These are phyloP conservation scores for Halictus quadricinctus DNA, from an alignment of 2,888 invertebrate genomes.

Conservation along the genomic window DNA sequence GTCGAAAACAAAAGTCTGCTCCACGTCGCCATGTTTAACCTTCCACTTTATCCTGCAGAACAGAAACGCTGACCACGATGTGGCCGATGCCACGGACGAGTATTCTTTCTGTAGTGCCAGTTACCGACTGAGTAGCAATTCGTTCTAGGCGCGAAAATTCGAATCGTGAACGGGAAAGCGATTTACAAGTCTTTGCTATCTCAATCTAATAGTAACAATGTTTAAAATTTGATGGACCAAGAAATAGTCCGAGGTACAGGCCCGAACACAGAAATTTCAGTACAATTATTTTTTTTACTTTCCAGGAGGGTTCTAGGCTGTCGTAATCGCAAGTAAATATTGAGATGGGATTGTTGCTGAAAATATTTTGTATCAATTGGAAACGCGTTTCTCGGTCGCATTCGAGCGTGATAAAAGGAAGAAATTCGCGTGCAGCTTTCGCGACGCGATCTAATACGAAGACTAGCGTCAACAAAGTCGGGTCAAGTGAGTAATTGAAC, in stretches of 20 bases:
- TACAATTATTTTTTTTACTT: neutral
- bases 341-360: neutral
- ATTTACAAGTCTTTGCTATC: neutral
- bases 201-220: neutral
- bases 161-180: neutral
- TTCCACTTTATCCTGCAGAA: neutral
- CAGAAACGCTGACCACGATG: neutral
- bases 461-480: conserved; percentile 45
- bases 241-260: neutral
- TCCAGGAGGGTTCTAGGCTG: too few relatives aligned
- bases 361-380: neutral
- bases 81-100: neutral
- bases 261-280: neutral
- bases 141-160: conserved; percentile 12
- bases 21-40: conserved; percentile 86
- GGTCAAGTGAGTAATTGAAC: conserved; percentile 77
- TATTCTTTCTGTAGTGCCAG: neutral
- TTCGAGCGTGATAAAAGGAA: neutral
- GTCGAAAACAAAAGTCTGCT: conserved; percentile 84
- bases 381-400: neutral
- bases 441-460: conserved; percentile 22
- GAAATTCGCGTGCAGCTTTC: conserved; percentile 11
- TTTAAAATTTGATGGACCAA: neutral
- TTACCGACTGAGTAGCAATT: conserved; percentile 2
- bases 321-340: neutral